Evolutionary conservation across 2,888 invertebrate species (phyloP), one percentile per base, ranked within the genome.

Genomic region (Agonopterix heracliana): DNA sequence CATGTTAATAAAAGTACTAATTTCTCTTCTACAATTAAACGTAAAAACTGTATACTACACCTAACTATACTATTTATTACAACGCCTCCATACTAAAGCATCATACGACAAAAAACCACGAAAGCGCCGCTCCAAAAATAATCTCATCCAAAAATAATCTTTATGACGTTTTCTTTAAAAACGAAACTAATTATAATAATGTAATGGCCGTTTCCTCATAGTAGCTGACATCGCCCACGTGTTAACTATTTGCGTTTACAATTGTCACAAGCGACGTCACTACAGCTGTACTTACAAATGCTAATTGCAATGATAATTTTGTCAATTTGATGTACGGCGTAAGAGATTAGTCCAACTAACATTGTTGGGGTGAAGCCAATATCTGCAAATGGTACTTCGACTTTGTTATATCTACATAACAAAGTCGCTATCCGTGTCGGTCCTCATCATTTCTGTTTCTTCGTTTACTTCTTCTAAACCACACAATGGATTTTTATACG

Each of bases 251-350:
- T 49, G 13, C 34, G 46, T 44, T 35, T 35, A 49, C 46, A 49
- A 49, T 49, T 49, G 51, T 47, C 45, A n/a, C 47, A 14, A 47
- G 3, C 26, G 13, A 14, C 45, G 46, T 49, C 46, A 46, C 9
- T 13, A 34, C 17, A 13, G 11, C 35, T n/a, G 44, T 9, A 40
- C 26, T 26, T 26, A n/a, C 14, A 45, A 4, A 26, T 38, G 45
- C 38, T 52, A 49, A 52, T 52, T 52, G 52, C 46, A 48, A 48
- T 48, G 42, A 41, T 47, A 44, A 46, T 48, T 44, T 40, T 34
- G 46, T 13, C 48, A 43, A 51, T 51, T 48, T 46, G 46, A 44
- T 44, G 11, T 10, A 9, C 43, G 26, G 34, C 3, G 34, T 9
- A 44, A 3, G 7, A 17, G 17, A 34, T 34, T 14, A 34, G 14